A percentile compares a stretch with the other conserved stretches of the same genome.
phyloP scores from a whole-genome alignment of 2,888 invertebrate genomes.

The Hirtodrosophila histrioides region DNA sequence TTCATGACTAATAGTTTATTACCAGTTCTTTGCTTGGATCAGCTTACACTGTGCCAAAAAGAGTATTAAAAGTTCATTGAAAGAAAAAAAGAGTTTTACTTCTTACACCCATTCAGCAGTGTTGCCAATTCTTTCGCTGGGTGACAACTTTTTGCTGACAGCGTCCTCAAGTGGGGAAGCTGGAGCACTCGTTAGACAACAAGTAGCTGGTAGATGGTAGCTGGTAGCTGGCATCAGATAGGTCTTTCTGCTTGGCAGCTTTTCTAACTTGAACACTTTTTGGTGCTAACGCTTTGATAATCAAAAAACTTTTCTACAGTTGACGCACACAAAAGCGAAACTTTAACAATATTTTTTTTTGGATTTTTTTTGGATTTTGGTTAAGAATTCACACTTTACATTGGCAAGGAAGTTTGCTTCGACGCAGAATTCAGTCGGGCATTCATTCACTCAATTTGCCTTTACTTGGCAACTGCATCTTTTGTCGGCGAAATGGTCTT shows the following conservation, averaged over 20 bases:
- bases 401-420: constrained; percentile 38
- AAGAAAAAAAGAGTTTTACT: constrained; percentile 1
- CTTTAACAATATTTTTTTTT: constrained; percentile 58
- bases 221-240: constrained; percentile 36
- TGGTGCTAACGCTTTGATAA: constrained; percentile 78
- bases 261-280: constrained; percentile 70
- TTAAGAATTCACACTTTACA: constrained; percentile 65
- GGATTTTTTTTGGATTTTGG: constrained; percentile 31
- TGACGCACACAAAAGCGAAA: constrained; percentile 76
- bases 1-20: no score
- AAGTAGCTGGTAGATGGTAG: constrained; percentile 57
- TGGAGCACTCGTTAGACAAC: constrained; percentile 66
- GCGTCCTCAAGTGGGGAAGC: constrained; percentile 52
- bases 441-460: constrained; percentile 80
- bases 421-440: constrained; percentile 60
- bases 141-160: constrained; percentile 69
- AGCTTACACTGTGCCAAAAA: not conserved
- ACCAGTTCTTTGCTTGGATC: no score
- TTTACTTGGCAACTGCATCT: constrained; percentile 61
- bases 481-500: constrained; percentile 42
- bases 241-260: constrained; percentile 41
- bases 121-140: constrained; percentile 64
- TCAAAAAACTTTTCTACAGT: constrained; percentile 75
- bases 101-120: constrained; percentile 54
- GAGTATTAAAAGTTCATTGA: constrained; percentile 41